Conservation (phyloP, 2,888 invertebrate species). For the Strigamia maritima region DNA sequence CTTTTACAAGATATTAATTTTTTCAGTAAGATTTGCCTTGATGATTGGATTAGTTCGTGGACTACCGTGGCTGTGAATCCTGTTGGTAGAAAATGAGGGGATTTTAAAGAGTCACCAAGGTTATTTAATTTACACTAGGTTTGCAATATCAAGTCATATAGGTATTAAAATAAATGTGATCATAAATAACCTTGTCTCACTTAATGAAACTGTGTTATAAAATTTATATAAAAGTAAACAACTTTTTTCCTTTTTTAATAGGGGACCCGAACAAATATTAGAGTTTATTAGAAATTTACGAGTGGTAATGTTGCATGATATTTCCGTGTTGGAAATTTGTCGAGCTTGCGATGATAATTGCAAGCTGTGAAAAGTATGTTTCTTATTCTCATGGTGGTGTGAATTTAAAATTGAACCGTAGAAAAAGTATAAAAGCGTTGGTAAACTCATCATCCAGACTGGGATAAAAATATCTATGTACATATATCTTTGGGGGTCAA, state of each 20-base stretch:
- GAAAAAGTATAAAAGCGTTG: too few species aligned
- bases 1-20: background rate
- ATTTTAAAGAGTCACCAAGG: conserved; percentile 20
- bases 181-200: conserved; percentile 13
- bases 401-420: conserved; percentile 25
- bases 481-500: too few species aligned
- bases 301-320: background rate
- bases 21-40: background rate
- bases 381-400: background rate
- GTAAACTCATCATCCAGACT: too few species aligned
- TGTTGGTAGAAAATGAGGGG: background rate
- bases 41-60: background rate
- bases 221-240: conserved; percentile 1
- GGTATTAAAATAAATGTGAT: conserved; percentile 26
- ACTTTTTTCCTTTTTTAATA: background rate
- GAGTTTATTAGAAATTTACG: conserved; percentile 21
- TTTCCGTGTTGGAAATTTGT: conserved; percentile 26
- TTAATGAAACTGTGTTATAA: conserved; percentile 22
- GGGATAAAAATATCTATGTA: too few species aligned
- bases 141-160: conserved; percentile 22
- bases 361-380: background rate
- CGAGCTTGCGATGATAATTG: conserved; percentile 20
- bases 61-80: background rate
- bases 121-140: conserved; percentile 17
- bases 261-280: background rate